These are phyloP conservation scores for Lonchura striata DNA, from an alignment of 2,113 vertebrate species.

Conservation along the genomic window DNA sequence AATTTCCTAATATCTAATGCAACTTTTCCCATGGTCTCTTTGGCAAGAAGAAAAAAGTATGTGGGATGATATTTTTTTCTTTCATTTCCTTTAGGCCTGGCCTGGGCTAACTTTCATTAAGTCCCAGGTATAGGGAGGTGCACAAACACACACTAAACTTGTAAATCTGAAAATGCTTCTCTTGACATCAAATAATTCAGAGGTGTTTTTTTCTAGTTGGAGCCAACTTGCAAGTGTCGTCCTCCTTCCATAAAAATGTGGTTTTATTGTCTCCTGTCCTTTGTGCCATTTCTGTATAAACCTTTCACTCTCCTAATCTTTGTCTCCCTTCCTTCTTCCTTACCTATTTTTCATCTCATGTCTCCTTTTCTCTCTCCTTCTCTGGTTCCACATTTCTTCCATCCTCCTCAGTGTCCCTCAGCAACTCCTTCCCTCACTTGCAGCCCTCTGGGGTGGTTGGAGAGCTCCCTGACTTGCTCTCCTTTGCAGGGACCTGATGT, in stretches of 20 bases:
- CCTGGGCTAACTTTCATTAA: not conserved
- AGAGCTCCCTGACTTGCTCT: not conserved
- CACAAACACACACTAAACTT: not conserved
- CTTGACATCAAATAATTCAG: not conserved
- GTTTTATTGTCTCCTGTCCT: not conserved
- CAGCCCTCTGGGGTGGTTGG: not conserved
- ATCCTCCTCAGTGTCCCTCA: not conserved
- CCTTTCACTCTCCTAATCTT: not conserved
- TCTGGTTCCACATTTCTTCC: not conserved
- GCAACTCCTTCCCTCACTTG: not conserved
- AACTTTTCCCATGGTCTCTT: not conserved
- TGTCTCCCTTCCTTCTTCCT: not conserved
- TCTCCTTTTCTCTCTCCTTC: not conserved
- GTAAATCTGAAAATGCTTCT: not conserved
- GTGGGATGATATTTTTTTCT: not conserved
- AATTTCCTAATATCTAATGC: not conserved
- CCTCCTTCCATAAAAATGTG: not conserved
- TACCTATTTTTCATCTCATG: not conserved
- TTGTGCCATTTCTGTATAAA: not conserved
- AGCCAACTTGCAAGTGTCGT: not conserved
- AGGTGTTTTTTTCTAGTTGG: not conserved
- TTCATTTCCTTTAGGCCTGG: not conserved
- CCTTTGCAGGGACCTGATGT: not conserved
- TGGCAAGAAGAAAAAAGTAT: not conserved
- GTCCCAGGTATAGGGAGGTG: not conserved